phyloP scores from a whole-genome alignment of 2,113 vertebrate species.

The Diphyllodes magnificus region DNA sequence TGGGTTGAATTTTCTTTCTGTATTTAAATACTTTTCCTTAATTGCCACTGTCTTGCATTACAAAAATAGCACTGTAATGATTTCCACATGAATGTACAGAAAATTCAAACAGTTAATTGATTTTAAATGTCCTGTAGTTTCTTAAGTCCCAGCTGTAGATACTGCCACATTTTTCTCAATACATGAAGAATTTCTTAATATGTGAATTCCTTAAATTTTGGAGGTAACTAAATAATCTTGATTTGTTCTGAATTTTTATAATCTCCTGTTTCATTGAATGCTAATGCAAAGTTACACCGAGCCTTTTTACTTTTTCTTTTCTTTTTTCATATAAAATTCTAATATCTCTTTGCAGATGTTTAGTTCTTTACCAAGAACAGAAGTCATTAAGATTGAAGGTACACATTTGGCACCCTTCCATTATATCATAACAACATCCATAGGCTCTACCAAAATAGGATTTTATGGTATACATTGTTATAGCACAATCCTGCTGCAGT shows the following conservation, averaged over 20 bases:
- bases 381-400: neutral
- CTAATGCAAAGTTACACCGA: neutral
- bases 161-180: neutral
- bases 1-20: neutral
- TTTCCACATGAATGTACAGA: neutral
- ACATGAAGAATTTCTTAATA: neutral
- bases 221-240: neutral
- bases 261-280: neutral
- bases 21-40: neutral
- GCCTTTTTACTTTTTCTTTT: accelerated
- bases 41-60: neutral
- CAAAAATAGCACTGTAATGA: conserved; percentile 6
- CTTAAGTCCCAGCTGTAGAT: neutral
- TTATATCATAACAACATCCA: neutral
- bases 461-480: neutral
- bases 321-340: neutral
- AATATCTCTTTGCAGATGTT: neutral
- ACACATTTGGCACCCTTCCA: neutral
- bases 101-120: neutral
- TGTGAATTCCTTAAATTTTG: neutral
- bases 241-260: neutral
- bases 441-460: neutral
- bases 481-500: neutral
- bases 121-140: neutral
- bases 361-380: neutral